Evolutionary conservation across 2,797 vertebrate species (phyloP).

Genomic region (Ciconia nigra): DNA sequence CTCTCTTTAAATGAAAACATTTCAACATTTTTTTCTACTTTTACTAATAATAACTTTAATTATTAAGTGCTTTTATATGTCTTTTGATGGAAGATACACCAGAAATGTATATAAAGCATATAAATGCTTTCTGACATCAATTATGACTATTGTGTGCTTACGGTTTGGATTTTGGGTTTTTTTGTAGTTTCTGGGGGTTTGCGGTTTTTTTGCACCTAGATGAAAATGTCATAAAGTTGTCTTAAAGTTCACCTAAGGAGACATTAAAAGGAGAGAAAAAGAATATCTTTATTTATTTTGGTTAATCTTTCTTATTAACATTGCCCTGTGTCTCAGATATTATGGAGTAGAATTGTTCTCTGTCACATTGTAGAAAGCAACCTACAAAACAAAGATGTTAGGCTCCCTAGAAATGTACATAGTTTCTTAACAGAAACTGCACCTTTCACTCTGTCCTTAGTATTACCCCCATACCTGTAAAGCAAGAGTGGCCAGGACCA

Average conservation of each 20-base stretch:
- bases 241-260: background rate
- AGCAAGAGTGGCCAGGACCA: background rate
- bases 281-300: background rate
- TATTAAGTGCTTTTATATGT: background rate
- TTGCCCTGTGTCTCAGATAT: background rate
- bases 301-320: background rate
- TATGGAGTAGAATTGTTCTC: background rate
- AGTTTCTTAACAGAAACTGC: background rate
- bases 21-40: background rate
- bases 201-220: background rate
- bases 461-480: background rate
- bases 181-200: background rate
- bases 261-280: background rate
- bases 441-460: background rate
- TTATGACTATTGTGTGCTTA: background rate
- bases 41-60: background rate
- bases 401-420: background rate
- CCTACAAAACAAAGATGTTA: background rate
- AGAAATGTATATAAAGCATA: background rate
- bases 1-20: background rate
- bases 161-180: rapidly evolving
- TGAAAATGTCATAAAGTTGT: background rate
- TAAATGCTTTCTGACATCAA: background rate
- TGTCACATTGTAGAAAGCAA: background rate
- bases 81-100: background rate